Percentiles rank a stretch among this genome's conserved stretches.
Conservation (phyloP, 64 coral and sea anemone species). For the Dendronephthya gigantea region DNA sequence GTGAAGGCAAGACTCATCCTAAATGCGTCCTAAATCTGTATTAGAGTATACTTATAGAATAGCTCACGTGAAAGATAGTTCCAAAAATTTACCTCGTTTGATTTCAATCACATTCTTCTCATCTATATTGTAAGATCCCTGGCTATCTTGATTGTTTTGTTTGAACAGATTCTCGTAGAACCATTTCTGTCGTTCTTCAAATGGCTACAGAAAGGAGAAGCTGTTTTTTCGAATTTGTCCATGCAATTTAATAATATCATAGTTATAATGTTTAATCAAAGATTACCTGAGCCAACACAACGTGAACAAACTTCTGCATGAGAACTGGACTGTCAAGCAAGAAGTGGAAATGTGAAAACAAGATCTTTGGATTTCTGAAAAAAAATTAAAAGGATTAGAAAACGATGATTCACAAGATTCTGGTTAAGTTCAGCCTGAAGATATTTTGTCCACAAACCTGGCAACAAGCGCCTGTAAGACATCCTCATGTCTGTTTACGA, state of each 20-base stretch:
- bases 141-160: slow-evolving; percentile 2
- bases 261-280: not conserved
- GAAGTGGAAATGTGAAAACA: slow-evolving; percentile 56
- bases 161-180: slow-evolving; percentile 40
- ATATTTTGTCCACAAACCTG: slow-evolving; percentile 33
- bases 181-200: slow-evolving; percentile 48
- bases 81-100: slow-evolving; percentile 36
- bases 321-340: slow-evolving; percentile 43
- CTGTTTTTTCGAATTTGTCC: not conserved
- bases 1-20: too few species aligned
- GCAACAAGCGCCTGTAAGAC: slow-evolving; percentile 47
- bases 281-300: slow-evolving; percentile 44
- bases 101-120: slow-evolving; percentile 54
- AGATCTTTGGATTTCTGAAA: slow-evolving; percentile 46
- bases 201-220: slow-evolving; percentile 11
- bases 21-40: too few species aligned
- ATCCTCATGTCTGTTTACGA: slow-evolving; percentile 47
- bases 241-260: too few species aligned
- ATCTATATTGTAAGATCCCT: slow-evolving; percentile 2
- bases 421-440: not conserved
- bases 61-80: too few species aligned
- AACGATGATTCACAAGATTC: not conserved
- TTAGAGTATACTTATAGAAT: too few species aligned
- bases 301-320: slow-evolving; percentile 50
- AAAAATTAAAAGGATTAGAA: not conserved